phyloP scores from a whole-genome alignment of 2,113 vertebrate genomes.

The Zapus hudsonius region DNA sequence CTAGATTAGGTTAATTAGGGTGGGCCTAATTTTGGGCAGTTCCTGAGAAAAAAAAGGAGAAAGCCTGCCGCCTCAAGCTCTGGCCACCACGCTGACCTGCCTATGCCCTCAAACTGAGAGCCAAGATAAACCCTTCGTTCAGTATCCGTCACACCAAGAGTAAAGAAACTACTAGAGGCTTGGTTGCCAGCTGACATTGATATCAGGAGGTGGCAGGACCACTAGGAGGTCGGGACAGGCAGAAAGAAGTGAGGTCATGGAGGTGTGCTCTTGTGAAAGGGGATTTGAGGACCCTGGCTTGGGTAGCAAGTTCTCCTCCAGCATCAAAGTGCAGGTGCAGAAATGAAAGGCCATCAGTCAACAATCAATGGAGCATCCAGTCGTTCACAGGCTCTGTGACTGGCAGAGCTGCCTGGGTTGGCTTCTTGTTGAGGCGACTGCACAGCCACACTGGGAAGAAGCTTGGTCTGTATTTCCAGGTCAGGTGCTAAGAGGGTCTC shows the following conservation, averaged over 20 bases:
- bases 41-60: no score
- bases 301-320: neutral
- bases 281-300: no score
- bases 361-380: accelerated
- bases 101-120: no score
- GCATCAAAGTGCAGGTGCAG: neutral
- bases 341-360: neutral
- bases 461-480: neutral
- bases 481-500: neutral
- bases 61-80: no score
- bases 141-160: no score
- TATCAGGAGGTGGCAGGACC: neutral
- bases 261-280: neutral
- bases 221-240: no score
- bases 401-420: neutral
- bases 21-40: no score
- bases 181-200: neutral
- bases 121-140: no score
- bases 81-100: no score
- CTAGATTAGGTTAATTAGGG: no score
- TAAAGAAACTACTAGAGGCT: neutral
- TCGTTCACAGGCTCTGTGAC: accelerated
- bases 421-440: neutral
- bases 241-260: neutral
- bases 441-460: neutral